Evolutionary conservation across 2,113 vertebrate species (phyloP), one percentile per base, ranked within the genome.

Genomic region (Zootoca vivipara): DNA sequence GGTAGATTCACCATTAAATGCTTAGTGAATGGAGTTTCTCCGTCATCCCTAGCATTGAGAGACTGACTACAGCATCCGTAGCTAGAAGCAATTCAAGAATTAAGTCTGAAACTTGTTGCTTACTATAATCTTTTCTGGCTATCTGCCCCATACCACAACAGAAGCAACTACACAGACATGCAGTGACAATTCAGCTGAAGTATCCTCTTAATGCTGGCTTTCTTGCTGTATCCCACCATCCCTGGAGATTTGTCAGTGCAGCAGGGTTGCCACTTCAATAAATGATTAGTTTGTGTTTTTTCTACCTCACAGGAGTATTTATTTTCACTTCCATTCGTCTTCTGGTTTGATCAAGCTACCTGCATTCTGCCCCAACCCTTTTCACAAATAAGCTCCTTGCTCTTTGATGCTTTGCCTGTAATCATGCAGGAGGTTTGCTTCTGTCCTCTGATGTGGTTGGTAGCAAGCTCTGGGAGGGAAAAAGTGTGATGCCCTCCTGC

Each of bases 391-490:
- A 28, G 13, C 3, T 82, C 18, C 74, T 56, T 28, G 65, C 8
- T 67, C 12, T 92, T 92, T 84, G 82, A 73, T 88, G 0, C 77
- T 78, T 88, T 92, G 62, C 80, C 7, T 88, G 80, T 78, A 85
- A 35, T 89, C 72, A 79, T 84, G 67, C 2, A 80, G 22, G 79
- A 70, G 85, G 3, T 91, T 88, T 87, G 87, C 46, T 91, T 13
- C 84, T 70, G 87, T 92, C 82, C 85, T 85, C 89, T 87, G 62
- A 82, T 93, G 73, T 69, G 64, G 84, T 42, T 85, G 91, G 75
- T 28, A 89, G 74, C 42, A 90, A 73, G 75, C 86, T 85, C 69
- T 81, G 90, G 24, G 38, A 89, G 58, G 46, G 0, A 64, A 22
- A 40, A 56, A 75, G 62, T 82, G 18, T 88, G 15, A 78, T 33